These are phyloP conservation scores for Dicerorhinus sumatrensis DNA, from an alignment of 2,113 vertebrate genomes.

Conservation along the genomic window DNA sequence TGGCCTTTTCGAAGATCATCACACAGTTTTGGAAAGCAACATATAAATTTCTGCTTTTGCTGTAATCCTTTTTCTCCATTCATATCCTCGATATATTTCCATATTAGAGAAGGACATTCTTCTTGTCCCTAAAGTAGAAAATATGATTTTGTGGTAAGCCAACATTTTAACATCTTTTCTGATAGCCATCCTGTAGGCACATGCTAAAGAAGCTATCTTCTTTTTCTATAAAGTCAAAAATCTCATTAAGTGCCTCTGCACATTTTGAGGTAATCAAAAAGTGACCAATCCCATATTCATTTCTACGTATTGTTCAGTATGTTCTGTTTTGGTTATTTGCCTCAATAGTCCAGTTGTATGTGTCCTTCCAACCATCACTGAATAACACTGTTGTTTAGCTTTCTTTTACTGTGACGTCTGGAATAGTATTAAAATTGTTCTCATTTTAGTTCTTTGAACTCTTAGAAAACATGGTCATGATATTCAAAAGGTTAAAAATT, in stretches of 20 bases:
- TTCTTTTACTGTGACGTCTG: not conserved
- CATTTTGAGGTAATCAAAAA: not conserved
- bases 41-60: not conserved
- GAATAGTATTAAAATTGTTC: not conserved
- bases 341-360: not conserved
- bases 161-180: not conserved
- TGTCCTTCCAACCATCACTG: not conserved
- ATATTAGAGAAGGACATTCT: not conserved
- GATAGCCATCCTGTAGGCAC: not conserved
- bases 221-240: not conserved
- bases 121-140: not conserved
- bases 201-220: not conserved
- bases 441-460: not conserved
- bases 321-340: not conserved
- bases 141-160: not conserved
- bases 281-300: not conserved
- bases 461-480: not conserved
- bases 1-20: not conserved
- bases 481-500: not conserved
- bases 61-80: not conserved
- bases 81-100: not conserved
- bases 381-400: not conserved
- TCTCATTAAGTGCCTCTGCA: not conserved
- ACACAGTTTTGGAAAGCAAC: not conserved
- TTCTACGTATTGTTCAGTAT: not conserved